These are phyloP conservation scores for Geophilus truncorum DNA, from an alignment of 2,888 invertebrate species.

Conservation along the genomic window DNA sequence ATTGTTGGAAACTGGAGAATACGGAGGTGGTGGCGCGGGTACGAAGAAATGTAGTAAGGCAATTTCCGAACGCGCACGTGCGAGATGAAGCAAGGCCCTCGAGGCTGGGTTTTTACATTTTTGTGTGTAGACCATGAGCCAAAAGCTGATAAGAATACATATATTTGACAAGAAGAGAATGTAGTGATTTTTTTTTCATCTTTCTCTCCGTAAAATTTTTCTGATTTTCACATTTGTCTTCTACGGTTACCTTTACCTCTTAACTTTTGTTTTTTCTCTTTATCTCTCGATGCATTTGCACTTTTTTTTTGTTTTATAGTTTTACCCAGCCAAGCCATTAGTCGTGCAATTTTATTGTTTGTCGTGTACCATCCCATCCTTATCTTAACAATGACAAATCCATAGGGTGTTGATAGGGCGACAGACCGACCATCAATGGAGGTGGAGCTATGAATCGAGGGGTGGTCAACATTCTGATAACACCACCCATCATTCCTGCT, in stretches of 20 bases:
- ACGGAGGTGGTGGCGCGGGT: not conserved
- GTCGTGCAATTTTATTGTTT: conserved; percentile 4
- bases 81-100: conserved; percentile 21
- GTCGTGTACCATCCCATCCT: not conserved
- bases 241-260: not conserved
- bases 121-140: conserved; percentile 9
- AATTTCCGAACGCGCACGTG: conserved; percentile 25
- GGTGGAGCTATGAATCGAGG: conserved; percentile 21
- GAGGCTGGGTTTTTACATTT: conserved; percentile 21
- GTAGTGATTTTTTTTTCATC: not conserved
- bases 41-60: conserved; percentile 10
- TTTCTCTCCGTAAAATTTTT: not conserved
- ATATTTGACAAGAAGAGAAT: conserved; percentile 21
- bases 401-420: conserved; percentile 1
- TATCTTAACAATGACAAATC: conserved; percentile 5
- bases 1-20: conserved; percentile 1
- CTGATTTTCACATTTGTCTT: not conserved
- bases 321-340: not conserved
- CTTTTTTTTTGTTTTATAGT: not conserved
- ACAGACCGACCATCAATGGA: not conserved
- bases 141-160: conserved; percentile 27
- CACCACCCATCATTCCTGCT: conserved; percentile 13
- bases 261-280: not conserved
- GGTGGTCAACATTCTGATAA: conserved; percentile 19
- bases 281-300: not conserved